Evolutionary conservation across 2,888 invertebrate genomes (phyloP).

Genomic region (Ferrisia virgata): DNA sequence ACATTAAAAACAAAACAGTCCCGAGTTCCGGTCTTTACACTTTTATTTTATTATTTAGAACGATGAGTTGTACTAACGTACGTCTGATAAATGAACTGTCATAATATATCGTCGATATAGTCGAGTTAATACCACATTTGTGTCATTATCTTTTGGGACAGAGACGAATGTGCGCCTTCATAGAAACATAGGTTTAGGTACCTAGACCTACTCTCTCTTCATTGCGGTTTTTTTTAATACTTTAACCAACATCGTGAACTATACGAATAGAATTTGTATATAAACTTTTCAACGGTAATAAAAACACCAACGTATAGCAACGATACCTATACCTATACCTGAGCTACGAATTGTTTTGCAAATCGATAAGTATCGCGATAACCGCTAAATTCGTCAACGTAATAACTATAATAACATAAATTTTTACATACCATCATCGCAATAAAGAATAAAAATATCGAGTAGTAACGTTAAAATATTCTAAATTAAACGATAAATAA

Average conservation of each 20-base stretch:
- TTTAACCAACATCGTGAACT: not conserved
- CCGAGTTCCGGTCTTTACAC: constrained; percentile 20
- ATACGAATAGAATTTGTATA: not conserved
- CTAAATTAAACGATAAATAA: too few species aligned
- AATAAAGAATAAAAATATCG: too few species aligned
- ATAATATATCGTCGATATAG: constrained; percentile 18
- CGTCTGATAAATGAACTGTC: constrained; percentile 15
- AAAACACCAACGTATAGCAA: too few species aligned
- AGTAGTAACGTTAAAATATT: too few species aligned
- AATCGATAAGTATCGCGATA: not conserved
- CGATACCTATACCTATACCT: too few species aligned
- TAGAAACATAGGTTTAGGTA: not conserved
- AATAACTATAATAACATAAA: too few species aligned
- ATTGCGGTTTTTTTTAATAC: not conserved
- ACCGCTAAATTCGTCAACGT: not conserved
- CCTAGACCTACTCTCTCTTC: not conserved
- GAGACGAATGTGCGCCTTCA: not conserved
- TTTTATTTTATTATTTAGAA: constrained; percentile 9
- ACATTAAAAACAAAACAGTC: constrained; percentile 16
- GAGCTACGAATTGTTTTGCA: not conserved
- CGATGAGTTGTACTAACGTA: not conserved
- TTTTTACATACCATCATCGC: too few species aligned
- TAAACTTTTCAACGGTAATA: not conserved
- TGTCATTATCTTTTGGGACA: not conserved
- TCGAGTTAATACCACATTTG: constrained; percentile 2